Conservation (phyloP, 1,140 invertebrate genomes). For the Hermatobates lingyangjiaoensis region DNA sequence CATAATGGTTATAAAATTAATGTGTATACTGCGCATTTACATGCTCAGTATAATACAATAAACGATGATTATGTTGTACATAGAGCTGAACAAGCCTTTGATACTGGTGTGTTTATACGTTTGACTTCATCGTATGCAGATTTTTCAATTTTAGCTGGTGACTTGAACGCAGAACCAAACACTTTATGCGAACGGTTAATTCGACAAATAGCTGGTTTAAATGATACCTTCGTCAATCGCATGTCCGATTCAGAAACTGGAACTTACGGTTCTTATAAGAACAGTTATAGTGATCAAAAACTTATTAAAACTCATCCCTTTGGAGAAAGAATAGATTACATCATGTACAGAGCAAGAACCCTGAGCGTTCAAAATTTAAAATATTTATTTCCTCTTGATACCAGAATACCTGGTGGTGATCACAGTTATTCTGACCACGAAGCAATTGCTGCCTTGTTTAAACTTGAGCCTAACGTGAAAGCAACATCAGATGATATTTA, state of each 20-base stretch:
- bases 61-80: conserved; percentile 81
- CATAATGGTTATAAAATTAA: conserved; percentile 49
- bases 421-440: neutral
- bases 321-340: conserved; percentile 5
- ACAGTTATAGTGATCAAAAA: neutral
- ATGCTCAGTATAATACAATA: conserved; percentile 79
- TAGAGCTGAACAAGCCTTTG: conserved; percentile 77
- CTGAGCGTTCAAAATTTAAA: neutral
- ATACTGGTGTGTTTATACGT: conserved; percentile 81
- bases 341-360: neutral
- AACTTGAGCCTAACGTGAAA: neutral
- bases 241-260: neutral
- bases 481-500: neutral
- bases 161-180: conserved; percentile 76
- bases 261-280: neutral
- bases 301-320: neutral
- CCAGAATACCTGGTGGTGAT: neutral
- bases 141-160: conserved; percentile 70
- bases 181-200: conserved; percentile 1
- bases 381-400: neutral
- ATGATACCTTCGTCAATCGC: neutral
- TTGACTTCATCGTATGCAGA: conserved; percentile 59
- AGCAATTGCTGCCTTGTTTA: neutral
- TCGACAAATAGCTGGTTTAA: neutral
- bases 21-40: conserved; percentile 82